Base-by-base conservation (phyloP, 2,113 vertebrate species). In the Corynorhinus townsendii region DNA sequence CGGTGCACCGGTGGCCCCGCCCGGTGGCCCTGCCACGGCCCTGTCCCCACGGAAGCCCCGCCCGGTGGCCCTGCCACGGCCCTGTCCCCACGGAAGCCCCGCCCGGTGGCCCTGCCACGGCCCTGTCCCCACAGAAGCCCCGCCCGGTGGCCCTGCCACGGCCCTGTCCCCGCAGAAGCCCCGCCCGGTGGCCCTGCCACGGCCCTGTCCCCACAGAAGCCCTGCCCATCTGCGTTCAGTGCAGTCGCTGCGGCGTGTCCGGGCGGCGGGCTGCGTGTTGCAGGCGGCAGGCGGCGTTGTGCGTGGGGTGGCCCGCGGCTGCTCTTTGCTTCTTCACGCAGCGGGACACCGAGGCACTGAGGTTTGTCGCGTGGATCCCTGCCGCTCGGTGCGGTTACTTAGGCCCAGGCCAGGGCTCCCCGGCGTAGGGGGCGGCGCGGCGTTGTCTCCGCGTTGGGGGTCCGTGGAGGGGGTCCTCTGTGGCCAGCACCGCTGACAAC, bases 51-150 rank as follows among this genome's bases (percentile, higher is more conserved):
- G 0, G 2, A 0, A 16, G 28, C 14, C 26, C 38, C 38, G 38
- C 38, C 38, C 4, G 38, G 38, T 40, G 38, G 38, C 19, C 47
- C 47, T 19, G 1, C 16, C 20, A 4, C 0, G 35, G 20, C 28
- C 45, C 45, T 0, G 11, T 4, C 3, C 38, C 69, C 0, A 4
- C 52, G 0, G 2, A 0, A 16, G 28, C 14, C 26, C 14, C 38
- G 38, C 38, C 38, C 4, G 38, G 38, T 40, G 38, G 38, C 19
- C 47, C 47, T 19, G 1, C 16, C 20, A 4, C 0, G 35, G 20
- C 28, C 45, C 45, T 0, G 11, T 4, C 3, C 38, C 69, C 0
- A 4, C 52, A 0, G 2, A 0, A 16, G n/a, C n/a, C n/a, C n/a
- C n/a, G n/a, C n/a, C n/a, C n/a, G n/a, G n/a, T n/a, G n/a, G n/a